Percentiles rank a stretch among this genome's conserved stretches.
Evolutionary conservation across 2,797 vertebrate genomes (phyloP).

Genomic region (Darevskia nairensis): DNA sequence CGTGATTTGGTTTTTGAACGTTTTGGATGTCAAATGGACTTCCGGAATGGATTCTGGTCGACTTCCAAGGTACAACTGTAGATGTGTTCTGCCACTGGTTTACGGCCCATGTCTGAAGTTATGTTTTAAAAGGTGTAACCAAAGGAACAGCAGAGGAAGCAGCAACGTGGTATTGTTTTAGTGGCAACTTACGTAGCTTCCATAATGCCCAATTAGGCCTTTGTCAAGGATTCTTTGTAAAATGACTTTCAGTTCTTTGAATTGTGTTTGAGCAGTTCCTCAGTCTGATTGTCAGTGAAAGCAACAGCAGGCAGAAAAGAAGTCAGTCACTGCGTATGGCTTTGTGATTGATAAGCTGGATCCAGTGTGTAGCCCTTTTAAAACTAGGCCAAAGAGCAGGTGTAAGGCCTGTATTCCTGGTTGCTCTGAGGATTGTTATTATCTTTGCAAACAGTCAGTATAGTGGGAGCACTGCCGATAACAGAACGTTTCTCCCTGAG

Average conservation of each 20-base stretch:
- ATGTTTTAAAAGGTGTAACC: background rate
- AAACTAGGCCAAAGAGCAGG: constrained; percentile 71
- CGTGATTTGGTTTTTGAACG: too few relatives aligned
- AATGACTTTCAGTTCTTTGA: background rate
- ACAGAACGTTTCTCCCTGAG: constrained; percentile 74
- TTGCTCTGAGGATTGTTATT: constrained; percentile 75
- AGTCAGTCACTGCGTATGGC: constrained; percentile 70
- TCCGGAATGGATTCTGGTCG: too few relatives aligned
- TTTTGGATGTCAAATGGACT: too few relatives aligned
- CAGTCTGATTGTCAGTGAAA: constrained; percentile 3
- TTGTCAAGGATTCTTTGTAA: background rate
- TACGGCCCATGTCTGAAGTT: background rate
- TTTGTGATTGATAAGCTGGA: constrained; percentile 47
- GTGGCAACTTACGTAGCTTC: too few relatives aligned
- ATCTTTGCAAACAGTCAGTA: constrained; percentile 77
- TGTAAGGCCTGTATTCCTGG: constrained; percentile 69
- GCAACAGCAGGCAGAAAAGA: background rate
- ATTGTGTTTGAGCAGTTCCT: background rate
- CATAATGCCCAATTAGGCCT: background rate
- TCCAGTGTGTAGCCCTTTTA: constrained; percentile 56
- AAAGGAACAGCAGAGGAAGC: background rate
- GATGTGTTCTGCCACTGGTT: background rate
- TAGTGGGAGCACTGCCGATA: constrained; percentile 75
- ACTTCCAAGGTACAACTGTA: too few relatives aligned
- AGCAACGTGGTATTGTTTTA: background rate